Evolutionary conservation across 2,888 invertebrate species (phyloP), one percentile per base, ranked within the genome.

Genomic region (Pollenia griseotomentosa): DNA sequence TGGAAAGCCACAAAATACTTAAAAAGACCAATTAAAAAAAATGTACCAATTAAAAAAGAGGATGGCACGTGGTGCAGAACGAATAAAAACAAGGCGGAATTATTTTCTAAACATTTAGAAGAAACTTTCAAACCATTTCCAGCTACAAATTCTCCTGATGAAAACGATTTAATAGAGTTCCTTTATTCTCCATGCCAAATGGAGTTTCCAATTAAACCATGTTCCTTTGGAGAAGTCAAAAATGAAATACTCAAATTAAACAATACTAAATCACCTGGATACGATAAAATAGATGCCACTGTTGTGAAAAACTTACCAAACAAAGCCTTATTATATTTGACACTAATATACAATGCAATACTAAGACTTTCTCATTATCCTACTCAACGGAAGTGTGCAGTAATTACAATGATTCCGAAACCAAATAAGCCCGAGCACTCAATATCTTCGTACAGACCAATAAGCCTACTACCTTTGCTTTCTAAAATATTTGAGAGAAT

Each of bases 151-250:
- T 16, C 55, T 10, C 2, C 7, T 16, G 63, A 66, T 12, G 57
- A 46, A 9, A 71, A 19, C 8, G 71, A 83, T 9, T 19, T 78
- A 11, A n/a, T 19, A 8, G 48, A 71, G 16, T 71, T 77, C 53
- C 14, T 77, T 2, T 57, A 74, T 40, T n/a, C 42, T 11, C 66
- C 74, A n/a, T 82, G 74, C 14, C 74, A 74, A 59, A 66, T 82
- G 81, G 9, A 65, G 9, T 42, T 71, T 16, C 80, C 71, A 12
- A 65, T 73, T 9, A 73, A 61, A 16, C 10, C 8, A 8, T n/a
- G 7, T 10, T 61, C 61, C 44, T 12, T 48, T 11, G 8, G 12
- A 14, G 77, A 83, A 77, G 77, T 83, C 8, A 16, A 42, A 33
- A 55, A 53, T 51, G 53, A 80, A 63, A 19, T 75, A 2, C 8